Evolutionary conservation across 2,113 vertebrate species (phyloP).

Genomic region (Plecotus auritus): DNA sequence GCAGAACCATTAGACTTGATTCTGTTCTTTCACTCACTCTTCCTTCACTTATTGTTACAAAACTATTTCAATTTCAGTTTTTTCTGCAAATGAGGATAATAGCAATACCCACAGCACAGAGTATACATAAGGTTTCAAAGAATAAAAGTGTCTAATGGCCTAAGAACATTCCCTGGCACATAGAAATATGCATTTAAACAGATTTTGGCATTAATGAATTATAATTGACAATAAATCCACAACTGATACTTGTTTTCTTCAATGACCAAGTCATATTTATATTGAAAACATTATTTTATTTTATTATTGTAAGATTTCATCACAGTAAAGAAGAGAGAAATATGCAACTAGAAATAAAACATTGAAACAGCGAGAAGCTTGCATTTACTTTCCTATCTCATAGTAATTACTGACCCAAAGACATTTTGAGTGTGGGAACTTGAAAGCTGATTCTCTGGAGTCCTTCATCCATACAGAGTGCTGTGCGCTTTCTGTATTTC

Average conservation of each 20-base stretch:
- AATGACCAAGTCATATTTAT: background rate
- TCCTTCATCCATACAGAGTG: background rate
- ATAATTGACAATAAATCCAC: background rate
- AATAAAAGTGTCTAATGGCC: background rate
- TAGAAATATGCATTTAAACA: background rate
- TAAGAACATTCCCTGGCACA: background rate
- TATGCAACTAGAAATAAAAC: background rate
- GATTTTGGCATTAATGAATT: background rate
- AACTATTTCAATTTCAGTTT: background rate
- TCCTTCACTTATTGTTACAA: background rate
- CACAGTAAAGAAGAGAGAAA: background rate
- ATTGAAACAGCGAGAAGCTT: background rate
- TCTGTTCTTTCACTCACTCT: background rate
- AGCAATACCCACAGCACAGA: background rate
- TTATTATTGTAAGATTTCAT: background rate
- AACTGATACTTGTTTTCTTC: background rate
- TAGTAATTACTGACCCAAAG: background rate
- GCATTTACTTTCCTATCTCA: background rate
- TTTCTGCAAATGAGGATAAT: background rate
- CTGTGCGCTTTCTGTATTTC: background rate
- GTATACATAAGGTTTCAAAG: background rate
- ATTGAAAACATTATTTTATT: background rate
- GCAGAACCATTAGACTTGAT: background rate
- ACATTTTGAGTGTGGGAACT: background rate
- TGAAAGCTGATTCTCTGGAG: background rate